Percentiles rank a stretch among this genome's conserved stretches.
Evolutionary conservation across 1,140 invertebrate genomes (phyloP).

Genomic region (Tetraneura akinire): DNA sequence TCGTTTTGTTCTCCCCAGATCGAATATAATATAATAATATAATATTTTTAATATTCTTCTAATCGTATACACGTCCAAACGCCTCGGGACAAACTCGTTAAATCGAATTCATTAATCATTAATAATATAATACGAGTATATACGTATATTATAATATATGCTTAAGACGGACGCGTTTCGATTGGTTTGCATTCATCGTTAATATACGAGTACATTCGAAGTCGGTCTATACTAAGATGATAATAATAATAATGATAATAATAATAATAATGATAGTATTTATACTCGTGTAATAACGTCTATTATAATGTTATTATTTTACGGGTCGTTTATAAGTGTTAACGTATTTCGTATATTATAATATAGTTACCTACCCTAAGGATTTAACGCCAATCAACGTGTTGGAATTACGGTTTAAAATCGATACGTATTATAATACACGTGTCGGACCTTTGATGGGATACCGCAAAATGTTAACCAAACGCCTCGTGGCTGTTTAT

Average conservation of each 20-base stretch:
- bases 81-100: constrained; percentile 13
- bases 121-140: background rate
- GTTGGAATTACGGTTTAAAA: background rate
- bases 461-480: background rate
- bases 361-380: background rate
- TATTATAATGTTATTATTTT: too few relatives aligned
- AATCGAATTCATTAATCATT: constrained; percentile 35
- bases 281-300: too few relatives aligned
- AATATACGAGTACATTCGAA: too few relatives aligned
- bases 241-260: too few relatives aligned
- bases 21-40: too few relatives aligned
- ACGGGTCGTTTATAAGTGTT: background rate
- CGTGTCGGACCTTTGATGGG: background rate
- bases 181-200: background rate
- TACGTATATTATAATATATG: background rate
- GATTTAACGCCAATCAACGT: background rate
- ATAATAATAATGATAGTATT: too few relatives aligned
- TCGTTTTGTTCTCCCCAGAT: background rate
- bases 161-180: background rate
- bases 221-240: too few relatives aligned
- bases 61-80: background rate
- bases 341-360: constrained; percentile 16
- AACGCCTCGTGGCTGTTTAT: too few relatives aligned
- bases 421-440: too few relatives aligned
- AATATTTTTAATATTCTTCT: too few relatives aligned